phyloP scores from a whole-genome alignment of 2,888 invertebrate genomes.

The Teinopalpus imperialis region DNA sequence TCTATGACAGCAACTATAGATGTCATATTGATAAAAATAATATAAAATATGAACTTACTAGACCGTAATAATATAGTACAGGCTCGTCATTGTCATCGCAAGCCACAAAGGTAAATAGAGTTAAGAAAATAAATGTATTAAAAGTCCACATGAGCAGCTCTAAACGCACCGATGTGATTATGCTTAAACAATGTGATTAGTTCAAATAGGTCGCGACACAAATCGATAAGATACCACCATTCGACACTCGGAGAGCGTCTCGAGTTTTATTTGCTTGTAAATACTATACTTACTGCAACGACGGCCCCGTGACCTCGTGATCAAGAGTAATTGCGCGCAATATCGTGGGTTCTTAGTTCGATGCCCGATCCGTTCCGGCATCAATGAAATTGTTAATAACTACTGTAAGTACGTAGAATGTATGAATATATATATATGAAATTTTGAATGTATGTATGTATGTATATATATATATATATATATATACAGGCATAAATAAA shows the following conservation, averaged over 20 bases:
- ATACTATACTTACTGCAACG: no score
- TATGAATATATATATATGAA: no score
- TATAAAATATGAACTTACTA: constrained; percentile 64
- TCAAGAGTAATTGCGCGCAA: no score
- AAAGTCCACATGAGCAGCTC: constrained; percentile 45
- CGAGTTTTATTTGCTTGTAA: not conserved
- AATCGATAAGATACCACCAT: constrained; percentile 58
- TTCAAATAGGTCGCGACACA: constrained; percentile 48
- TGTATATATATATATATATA: no score
- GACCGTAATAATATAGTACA: constrained; percentile 65
- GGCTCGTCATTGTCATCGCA: constrained; percentile 49
- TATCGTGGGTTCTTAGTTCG: not conserved
- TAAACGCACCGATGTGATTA: not conserved
- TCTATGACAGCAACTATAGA: no score
- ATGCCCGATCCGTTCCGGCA: not conserved
- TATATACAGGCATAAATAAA: no score
- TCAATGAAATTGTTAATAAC: no score
- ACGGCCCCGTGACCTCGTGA: no score
- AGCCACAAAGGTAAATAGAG: constrained; percentile 32
- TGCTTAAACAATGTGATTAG: constrained; percentile 10
- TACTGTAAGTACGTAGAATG: no score
- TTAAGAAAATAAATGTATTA: constrained; percentile 40
- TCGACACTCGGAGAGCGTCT: not conserved
- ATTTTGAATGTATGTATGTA: no score
- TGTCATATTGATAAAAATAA: no score